A percentile compares a stretch with the other conserved stretches of the same genome.
These are phyloP conservation scores for Phalloptychus januarius DNA, from an alignment of 2,797 vertebrate genomes.

Conservation along the genomic window DNA sequence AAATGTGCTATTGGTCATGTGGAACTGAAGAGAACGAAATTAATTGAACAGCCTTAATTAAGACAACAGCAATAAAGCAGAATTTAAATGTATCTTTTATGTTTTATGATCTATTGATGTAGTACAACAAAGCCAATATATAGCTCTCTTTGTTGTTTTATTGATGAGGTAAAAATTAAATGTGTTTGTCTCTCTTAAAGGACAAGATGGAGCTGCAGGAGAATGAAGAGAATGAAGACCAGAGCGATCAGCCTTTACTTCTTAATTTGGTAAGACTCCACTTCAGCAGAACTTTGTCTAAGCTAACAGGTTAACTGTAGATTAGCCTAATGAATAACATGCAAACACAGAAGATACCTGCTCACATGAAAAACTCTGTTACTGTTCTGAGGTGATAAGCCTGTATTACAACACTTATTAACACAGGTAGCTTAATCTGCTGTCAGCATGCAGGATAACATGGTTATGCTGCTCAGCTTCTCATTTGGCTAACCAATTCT, in stretches of 20 bases:
- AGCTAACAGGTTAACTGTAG: slow-evolving; percentile 3
- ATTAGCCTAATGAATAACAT: slow-evolving; percentile 2
- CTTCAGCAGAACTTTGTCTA: slow-evolving; percentile 6
- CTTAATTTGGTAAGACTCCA: slow-evolving; percentile 42
- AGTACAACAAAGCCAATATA: background rate
- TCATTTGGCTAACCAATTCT: slow-evolving; percentile 4
- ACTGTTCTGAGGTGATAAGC: background rate
- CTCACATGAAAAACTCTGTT: slow-evolving; percentile 8
- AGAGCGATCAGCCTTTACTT: slow-evolving; percentile 37
- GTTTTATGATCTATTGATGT: background rate
- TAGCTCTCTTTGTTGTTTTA: background rate
- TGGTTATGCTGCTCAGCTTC: background rate
- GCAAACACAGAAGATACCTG: slow-evolving; percentile 12
- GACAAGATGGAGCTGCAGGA: slow-evolving; percentile 45
- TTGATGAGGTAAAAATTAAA: background rate
- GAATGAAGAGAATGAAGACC: background rate
- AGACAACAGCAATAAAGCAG: background rate
- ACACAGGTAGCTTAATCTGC: background rate
- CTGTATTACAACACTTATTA: background rate
- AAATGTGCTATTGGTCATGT: background rate
- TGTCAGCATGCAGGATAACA: background rate
- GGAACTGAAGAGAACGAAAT: background rate
- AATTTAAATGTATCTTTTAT: background rate
- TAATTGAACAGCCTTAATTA: background rate
- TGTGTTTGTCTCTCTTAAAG: slow-evolving; percentile 42